Evolutionary conservation across 2,113 vertebrate species (phyloP).

Genomic region (Acrocephalus kingi): DNA sequence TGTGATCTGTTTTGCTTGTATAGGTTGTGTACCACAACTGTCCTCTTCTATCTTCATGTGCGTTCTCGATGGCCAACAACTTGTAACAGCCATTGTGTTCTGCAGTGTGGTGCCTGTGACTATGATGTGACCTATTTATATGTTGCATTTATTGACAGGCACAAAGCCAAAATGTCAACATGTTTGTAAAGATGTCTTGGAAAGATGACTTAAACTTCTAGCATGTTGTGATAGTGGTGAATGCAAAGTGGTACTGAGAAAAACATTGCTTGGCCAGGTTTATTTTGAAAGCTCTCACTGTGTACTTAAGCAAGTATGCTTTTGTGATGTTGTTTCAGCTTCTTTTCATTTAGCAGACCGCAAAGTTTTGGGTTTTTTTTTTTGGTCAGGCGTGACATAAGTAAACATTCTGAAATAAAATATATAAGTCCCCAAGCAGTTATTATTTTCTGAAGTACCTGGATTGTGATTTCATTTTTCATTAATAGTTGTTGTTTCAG

Average conservation of each 20-base stretch:
- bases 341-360: background rate
- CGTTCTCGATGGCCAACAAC: accelerated
- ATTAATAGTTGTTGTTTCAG: background rate
- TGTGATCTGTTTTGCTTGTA: background rate
- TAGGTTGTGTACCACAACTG: background rate
- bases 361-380: background rate
- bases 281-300: background rate
- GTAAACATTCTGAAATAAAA: background rate
- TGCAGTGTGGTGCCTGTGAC: background rate
- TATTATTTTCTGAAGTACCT: background rate
- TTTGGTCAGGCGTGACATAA: background rate
- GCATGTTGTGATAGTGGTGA: background rate
- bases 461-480: background rate
- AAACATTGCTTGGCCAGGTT: background rate
- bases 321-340: background rate
- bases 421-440: background rate
- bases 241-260: background rate
- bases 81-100: background rate
- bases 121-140: background rate
- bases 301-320: background rate
- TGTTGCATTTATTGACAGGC: background rate
- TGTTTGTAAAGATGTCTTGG: background rate
- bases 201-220: background rate
- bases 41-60: background rate
- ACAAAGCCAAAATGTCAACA: background rate